phyloP scores from a whole-genome alignment of 2,113 vertebrate genomes.

The Zosterops japonicus region DNA sequence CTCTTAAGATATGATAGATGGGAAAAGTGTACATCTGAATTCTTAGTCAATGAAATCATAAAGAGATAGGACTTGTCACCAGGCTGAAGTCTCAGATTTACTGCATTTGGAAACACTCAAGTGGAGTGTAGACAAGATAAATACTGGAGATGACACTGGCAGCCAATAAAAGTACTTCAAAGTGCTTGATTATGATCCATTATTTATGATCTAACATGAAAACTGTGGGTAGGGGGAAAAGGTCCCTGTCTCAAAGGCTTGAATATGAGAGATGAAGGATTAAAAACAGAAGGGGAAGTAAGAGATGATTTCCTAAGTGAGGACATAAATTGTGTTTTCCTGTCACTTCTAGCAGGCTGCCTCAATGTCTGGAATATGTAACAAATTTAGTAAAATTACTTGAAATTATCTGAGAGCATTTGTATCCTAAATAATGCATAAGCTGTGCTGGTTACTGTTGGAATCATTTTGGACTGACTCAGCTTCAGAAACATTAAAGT shows the following conservation, averaged over 20 bases:
- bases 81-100: background rate
- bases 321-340: background rate
- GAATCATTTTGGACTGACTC: background rate
- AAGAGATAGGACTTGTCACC: background rate
- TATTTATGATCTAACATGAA: background rate
- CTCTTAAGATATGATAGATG: background rate
- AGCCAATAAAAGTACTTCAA: constrained; percentile 14
- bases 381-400: background rate
- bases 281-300: background rate
- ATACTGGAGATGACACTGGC: background rate
- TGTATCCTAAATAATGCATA: constrained; percentile 13
- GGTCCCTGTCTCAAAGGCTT: background rate
- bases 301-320: background rate
- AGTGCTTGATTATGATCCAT: background rate
- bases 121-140: background rate
- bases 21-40: background rate
- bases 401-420: background rate
- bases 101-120: background rate
- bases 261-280: background rate
- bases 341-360: background rate
- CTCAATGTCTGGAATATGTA: background rate
- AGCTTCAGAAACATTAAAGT: background rate
- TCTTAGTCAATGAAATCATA: background rate
- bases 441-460: background rate
- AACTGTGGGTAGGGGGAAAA: background rate